Evolutionary conservation across 2,113 vertebrate genomes (phyloP).

Genomic region (Peromyscus maniculatus): DNA sequence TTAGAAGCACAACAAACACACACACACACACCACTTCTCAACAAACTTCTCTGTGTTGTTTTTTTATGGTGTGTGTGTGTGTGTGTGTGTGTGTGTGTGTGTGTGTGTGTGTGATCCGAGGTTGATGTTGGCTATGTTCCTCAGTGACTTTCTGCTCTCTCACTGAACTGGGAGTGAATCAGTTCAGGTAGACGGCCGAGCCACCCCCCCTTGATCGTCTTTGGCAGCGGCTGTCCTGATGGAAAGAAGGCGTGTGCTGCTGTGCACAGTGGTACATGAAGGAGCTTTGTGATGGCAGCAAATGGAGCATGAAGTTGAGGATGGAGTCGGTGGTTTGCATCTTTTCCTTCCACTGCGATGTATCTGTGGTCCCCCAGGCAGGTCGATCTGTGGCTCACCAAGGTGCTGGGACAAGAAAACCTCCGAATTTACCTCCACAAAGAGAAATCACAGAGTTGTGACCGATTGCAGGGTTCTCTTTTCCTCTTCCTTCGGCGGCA

Average conservation of each 20-base stretch:
- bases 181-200: neutral
- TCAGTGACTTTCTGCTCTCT: neutral
- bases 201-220: neutral
- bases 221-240: neutral
- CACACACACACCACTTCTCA: neutral
- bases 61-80: neutral
- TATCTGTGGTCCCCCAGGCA: neutral
- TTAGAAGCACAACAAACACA: neutral
- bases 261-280: accelerated
- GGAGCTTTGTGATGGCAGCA: neutral
- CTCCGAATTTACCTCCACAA: neutral
- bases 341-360: no score
- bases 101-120: neutral
- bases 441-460: neutral
- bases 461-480: neutral
- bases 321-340: neutral
- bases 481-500: neutral
- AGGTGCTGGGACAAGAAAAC: neutral
- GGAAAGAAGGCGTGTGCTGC: neutral
- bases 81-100: neutral
- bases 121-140: neutral
- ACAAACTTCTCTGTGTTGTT: neutral
- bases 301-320: accelerated
- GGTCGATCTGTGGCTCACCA: neutral
- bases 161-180: neutral